Base-by-base conservation (phyloP, 2,113 vertebrate species). In the Tichodroma muraria region DNA sequence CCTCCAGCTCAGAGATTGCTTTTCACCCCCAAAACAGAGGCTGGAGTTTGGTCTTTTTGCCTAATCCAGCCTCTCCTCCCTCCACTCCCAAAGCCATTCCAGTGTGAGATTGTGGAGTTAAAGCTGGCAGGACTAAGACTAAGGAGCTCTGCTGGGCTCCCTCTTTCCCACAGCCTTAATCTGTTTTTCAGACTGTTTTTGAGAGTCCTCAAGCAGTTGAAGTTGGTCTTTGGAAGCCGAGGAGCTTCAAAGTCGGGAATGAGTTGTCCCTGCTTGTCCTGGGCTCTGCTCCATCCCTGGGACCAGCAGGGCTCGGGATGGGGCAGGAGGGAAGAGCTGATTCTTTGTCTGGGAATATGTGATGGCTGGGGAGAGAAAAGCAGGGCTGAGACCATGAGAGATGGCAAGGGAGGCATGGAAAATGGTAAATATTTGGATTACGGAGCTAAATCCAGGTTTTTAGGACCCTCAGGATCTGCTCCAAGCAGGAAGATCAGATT, bases 171-270 rank as follows among this genome's bases (percentile, higher is more conserved):
- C 16, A 10, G 86, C 88, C 33, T 45, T 53, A 44, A 85, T 92
- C 37, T 45, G 25, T 70, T 94, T 87, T 65, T 86, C 93, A 91
- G 83, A n/a, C n/a, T n/a, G n/a, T n/a, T n/a, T n/a, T n/a, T n/a
- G n/a, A 64, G 50, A 35, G 33, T 47, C 71, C 75, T 63, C 42
- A 18, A 88, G 60, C 68, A 66, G 65, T 75, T 92, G 85, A 68
- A 95, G 52, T 17, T 10, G 3, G 54, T 44, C 91, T 95, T 97
- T 85, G 80, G 93, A 47, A 95, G 81, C 69, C 31, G 2, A 94
- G 86, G 66, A 77, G 68, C 56, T 94, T 88, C 92, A 42, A 54
- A 82, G 30, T 50, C 45, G 33, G 86, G 37, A 72, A 84, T 20
- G 6, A 47, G 25, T 24, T 68, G 44, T 86, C 88, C 91, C 70